Evolutionary conservation across 37 sponge, comb jelly and placozoan genomes (phyloP), one percentile per base, ranked within the genome.

Genomic region (Agelas oroides): DNA sequence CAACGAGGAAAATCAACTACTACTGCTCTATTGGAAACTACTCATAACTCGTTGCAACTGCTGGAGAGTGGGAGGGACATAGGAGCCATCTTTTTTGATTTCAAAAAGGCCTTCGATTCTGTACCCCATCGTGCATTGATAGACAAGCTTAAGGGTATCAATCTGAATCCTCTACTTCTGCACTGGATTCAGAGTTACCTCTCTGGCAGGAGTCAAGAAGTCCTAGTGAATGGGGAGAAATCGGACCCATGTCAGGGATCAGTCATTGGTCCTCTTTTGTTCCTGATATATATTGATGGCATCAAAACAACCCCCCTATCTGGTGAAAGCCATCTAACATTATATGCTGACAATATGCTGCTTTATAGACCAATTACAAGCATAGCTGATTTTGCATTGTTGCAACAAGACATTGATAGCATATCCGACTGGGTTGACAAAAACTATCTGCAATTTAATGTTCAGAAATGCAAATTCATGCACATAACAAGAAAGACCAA

Each of bases 261-360:
- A 2, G 62, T 76, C 16, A 18, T 76, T 1, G 77, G 77, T 23
- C 77, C 77, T 11, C 20, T 76, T 6, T 59, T 76, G 59, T 76
- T 76, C 57, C 21, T 76, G 32, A 55, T 76, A 14, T 76, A 61
- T 30, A 76, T 76, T 32, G 37, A 76, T 35, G 61, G 28, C 17
- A 16, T 76, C 28, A 34, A 18, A 35, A 25, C 25, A 25, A 1
- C 18, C 2, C 73, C 59, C 21, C 12, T 60, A 30, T 34, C 59
- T 46, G 36, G 57, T 2, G 62, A 30, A 27, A 74, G 31, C 21
- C 20, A 28, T 21, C 24, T 74, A 21, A 27, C n/a, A 53, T 55
- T 74, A 8, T 74, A 53, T 46, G 75, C 75, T 14, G 75, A 74
- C 13, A 55, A 74, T 13, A 46, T 54, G 54, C 14, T 55, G 18